Evolutionary conservation across 2,113 vertebrate species (phyloP).

Genomic region (Mus spicilegus): DNA sequence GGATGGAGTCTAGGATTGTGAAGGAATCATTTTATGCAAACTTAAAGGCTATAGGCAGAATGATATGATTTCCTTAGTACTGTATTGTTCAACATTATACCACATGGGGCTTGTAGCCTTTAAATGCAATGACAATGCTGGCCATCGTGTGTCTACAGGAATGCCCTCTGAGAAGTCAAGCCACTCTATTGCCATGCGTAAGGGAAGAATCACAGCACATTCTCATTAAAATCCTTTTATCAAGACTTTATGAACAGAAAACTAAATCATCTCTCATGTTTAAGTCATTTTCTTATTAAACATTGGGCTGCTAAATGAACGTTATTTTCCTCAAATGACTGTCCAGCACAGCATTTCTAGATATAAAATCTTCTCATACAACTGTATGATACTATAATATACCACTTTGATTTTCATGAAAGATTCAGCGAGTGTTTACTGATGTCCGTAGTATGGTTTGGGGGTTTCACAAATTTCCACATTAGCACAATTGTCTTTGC

Average conservation of each 20-base stretch:
- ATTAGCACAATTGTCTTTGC: slow-evolving; percentile 23
- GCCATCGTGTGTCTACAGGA: slow-evolving; percentile 46
- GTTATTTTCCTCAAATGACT: slow-evolving; percentile 48
- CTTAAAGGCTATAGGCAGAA: not conserved
- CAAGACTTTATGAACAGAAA: slow-evolving; percentile 67
- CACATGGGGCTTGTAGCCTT: slow-evolving; percentile 59
- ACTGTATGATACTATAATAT: not conserved
- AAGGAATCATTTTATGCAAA: slow-evolving; percentile 63
- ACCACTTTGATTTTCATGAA: slow-evolving; percentile 17
- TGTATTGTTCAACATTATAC: slow-evolving; percentile 34
- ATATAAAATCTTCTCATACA: not conserved
- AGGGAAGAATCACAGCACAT: slow-evolving; percentile 18
- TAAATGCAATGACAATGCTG: slow-evolving; percentile 66
- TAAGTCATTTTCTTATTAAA: slow-evolving; percentile 37
- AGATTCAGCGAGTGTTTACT: not conserved
- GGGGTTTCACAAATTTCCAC: slow-evolving; percentile 47
- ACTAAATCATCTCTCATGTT: slow-evolving; percentile 62
- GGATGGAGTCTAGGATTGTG: not conserved
- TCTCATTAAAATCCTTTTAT: slow-evolving; percentile 64
- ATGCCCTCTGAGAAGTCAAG: slow-evolving; percentile 35
- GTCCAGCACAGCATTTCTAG: not conserved
- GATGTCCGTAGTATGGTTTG: slow-evolving; percentile 13
- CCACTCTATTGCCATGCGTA: not conserved
- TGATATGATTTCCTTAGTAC: slow-evolving; percentile 45
- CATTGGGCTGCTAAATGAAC: slow-evolving; percentile 35